Conservation (phyloP, 2,888 invertebrate species). For the Cordilura impudica region DNA sequence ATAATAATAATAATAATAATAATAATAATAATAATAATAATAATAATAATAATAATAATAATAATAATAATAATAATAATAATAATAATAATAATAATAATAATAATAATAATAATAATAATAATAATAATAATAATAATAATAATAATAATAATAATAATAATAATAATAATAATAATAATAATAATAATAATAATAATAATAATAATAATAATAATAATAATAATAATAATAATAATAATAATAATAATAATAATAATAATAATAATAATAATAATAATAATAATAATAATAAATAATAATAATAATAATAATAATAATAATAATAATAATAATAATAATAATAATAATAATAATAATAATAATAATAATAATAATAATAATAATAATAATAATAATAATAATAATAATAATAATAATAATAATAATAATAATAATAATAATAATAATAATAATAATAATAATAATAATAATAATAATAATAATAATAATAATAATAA, state of each 20-base stretch:
- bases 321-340: slow-evolving; percentile 22
- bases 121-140: slow-evolving; percentile 7
- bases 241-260: slow-evolving; percentile 17
- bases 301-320: slow-evolving; percentile 12
- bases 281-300: slow-evolving; percentile 18
- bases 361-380: slow-evolving; percentile 13
- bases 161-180: slow-evolving; percentile 15
- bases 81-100: slow-evolving; percentile 9
- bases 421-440: slow-evolving; percentile 15
- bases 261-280: slow-evolving; percentile 13
- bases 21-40: slow-evolving; percentile 9
- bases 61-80: slow-evolving; percentile 8
- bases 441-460: slow-evolving; percentile 1
- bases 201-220: slow-evolving; percentile 15
- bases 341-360: slow-evolving; percentile 22
- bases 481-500: not conserved
- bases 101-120: slow-evolving; percentile 6
- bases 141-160: slow-evolving; percentile 1
- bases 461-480: slow-evolving; percentile 8
- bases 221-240: slow-evolving; percentile 10
- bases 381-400: slow-evolving; percentile 22
- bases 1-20: slow-evolving; percentile 5
- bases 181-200: slow-evolving; percentile 12
- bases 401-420: slow-evolving; percentile 25
- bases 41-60: slow-evolving; percentile 2